Percentiles rank a stretch among this genome's conserved stretches.
Conservation (phyloP, 2,113 vertebrate species). For the Forbesichthys papilliferus region DNA sequence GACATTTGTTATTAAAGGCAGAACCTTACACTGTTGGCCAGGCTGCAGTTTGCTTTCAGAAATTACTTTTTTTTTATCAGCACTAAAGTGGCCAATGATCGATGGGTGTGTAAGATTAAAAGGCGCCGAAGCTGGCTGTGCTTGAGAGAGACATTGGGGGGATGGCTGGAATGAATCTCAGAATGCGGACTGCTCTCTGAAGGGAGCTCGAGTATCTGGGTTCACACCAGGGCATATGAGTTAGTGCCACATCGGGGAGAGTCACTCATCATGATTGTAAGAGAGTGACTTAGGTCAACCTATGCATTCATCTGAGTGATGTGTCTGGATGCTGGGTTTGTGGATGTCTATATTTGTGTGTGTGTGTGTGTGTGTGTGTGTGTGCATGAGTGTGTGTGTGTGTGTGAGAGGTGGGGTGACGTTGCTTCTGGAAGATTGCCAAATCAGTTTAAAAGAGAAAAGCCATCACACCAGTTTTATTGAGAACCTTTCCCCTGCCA, state of each 20-base stretch:
- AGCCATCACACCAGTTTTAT: constrained; percentile 10
- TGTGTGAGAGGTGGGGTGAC: background rate
- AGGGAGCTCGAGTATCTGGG: constrained; percentile 40
- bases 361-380: background rate
- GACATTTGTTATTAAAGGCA: constrained; percentile 24
- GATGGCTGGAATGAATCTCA: constrained; percentile 36
- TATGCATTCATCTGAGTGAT: background rate
- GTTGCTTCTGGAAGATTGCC: background rate
- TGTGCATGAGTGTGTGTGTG: background rate
- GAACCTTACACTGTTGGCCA: constrained; percentile 16
- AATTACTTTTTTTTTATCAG: constrained; percentile 42
- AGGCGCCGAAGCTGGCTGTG: constrained; percentile 29
- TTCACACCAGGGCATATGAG: constrained; percentile 35
- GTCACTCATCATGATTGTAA: background rate
- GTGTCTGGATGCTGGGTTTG: background rate
- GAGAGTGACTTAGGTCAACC: background rate
- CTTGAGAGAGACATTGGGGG: constrained; percentile 38
- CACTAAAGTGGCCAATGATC: constrained; percentile 51
- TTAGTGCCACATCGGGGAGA: constrained; percentile 14
- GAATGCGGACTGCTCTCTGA: constrained; percentile 19
- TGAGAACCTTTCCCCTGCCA: constrained; percentile 16
- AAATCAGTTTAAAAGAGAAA: constrained; percentile 9
- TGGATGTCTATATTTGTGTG: background rate
- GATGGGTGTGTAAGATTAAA: constrained; percentile 48
- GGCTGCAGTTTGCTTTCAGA: constrained; percentile 22